These are phyloP conservation scores for Ganaspis brasiliensis DNA, from an alignment of 2,888 invertebrate genomes.

Conservation along the genomic window DNA sequence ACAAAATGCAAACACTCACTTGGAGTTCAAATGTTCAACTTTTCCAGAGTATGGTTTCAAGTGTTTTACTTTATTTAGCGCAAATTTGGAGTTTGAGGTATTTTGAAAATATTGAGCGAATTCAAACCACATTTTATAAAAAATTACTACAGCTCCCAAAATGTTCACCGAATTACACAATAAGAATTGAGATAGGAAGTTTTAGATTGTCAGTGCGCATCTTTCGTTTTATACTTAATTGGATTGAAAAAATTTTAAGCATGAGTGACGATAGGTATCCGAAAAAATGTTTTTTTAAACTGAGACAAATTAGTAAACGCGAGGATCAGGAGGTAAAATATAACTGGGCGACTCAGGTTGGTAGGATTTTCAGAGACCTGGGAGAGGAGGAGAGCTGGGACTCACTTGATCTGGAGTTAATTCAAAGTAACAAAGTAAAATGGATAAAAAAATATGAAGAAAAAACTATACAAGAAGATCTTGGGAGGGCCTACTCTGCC, in stretches of 20 bases:
- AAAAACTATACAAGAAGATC: background rate
- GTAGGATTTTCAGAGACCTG: background rate
- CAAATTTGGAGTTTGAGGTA: slow-evolving; percentile 41
- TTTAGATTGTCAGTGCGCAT: too few species aligned
- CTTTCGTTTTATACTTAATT: background rate
- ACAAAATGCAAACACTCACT: too few species aligned
- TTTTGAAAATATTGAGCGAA: slow-evolving; percentile 15
- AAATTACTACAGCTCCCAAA: background rate
- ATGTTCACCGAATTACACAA: background rate
- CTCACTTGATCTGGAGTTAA: background rate
- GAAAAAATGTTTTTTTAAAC: background rate
- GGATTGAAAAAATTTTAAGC: too few species aligned
- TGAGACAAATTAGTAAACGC: background rate
- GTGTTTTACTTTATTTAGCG: slow-evolving; percentile 17
- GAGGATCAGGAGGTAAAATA: background rate
- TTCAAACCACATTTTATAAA: slow-evolving; percentile 37
- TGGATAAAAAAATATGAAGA: slow-evolving; percentile 7
- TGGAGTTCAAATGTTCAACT: too few species aligned
- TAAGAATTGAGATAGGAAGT: background rate
- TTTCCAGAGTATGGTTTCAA: too few species aligned
- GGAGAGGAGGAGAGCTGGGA: background rate
- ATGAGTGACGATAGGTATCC: background rate
- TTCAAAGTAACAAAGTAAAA: background rate
- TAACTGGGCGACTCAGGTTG: background rate
- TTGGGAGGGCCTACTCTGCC: background rate